Conservation (phyloP, 2,888 invertebrate genomes). For the Diaphora mendica region DNA sequence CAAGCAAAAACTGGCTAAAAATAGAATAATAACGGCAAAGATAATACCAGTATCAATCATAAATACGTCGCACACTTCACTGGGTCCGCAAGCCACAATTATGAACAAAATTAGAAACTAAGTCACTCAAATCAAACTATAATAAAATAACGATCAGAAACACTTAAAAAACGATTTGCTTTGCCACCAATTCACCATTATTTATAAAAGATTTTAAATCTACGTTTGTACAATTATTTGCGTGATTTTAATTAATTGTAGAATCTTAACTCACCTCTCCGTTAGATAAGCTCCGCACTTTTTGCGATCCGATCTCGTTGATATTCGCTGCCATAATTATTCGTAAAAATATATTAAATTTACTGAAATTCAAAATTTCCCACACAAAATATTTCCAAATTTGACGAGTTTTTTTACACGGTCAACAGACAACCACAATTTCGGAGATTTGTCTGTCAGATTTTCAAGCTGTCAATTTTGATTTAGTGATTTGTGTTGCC, state of each 20-base stretch:
- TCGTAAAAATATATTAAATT: slow-evolving; percentile 15
- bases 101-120: not conserved
- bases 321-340: slow-evolving; percentile 70
- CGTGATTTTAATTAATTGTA: not conserved
- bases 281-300: slow-evolving; percentile 72
- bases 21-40: not conserved
- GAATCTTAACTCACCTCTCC: slow-evolving; percentile 72
- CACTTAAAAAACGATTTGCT: not conserved
- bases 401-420: slow-evolving; percentile 6
- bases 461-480: not conserved
- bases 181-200: not conserved
- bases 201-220: not conserved
- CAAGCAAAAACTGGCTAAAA: not conserved
- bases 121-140: not conserved
- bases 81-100: not conserved
- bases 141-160: not conserved
- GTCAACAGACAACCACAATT: not conserved
- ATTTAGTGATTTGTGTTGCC: not conserved
- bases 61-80: not conserved
- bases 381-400: slow-evolving; percentile 9
- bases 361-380: slow-evolving; percentile 13
- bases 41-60: not conserved
- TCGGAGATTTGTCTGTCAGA: not conserved
- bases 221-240: not conserved
- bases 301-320: slow-evolving; percentile 69